A percentile compares a stretch with the other conserved stretches of the same genome.
These are phyloP conservation scores for Diaperis boleti DNA, from an alignment of 2,888 invertebrate genomes.

Conservation along the genomic window DNA sequence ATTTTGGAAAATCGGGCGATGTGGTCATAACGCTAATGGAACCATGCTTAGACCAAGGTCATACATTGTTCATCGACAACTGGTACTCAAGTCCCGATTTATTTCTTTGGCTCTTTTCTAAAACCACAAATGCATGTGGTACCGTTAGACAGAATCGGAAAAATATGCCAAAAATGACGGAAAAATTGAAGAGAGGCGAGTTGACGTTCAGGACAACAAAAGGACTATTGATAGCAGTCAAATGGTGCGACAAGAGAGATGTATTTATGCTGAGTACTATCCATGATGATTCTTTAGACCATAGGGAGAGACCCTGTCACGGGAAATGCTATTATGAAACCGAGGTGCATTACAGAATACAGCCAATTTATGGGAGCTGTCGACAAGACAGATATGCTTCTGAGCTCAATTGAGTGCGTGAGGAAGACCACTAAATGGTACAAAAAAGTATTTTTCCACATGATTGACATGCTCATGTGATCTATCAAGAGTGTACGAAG, in stretches of 20 bases:
- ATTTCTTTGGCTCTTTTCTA: too few species aligned
- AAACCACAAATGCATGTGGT: slow-evolving; percentile 36
- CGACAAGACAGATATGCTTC: slow-evolving; percentile 52
- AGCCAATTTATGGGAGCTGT: slow-evolving; percentile 50
- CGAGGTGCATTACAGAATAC: slow-evolving; percentile 50
- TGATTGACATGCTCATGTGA: slow-evolving; percentile 48
- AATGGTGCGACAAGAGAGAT: slow-evolving; percentile 56
- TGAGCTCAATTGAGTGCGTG: slow-evolving; percentile 44
- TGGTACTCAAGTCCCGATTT: too few species aligned
- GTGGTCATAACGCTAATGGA: too few species aligned
- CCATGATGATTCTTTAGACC: slow-evolving; percentile 42
- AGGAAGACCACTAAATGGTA: slow-evolving; percentile 50
- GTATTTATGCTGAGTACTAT: too few species aligned
- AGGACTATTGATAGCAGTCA: slow-evolving; percentile 50
- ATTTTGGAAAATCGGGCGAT: too few species aligned
- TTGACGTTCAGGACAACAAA: slow-evolving; percentile 12
- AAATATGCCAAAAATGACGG: slow-evolving; percentile 33
- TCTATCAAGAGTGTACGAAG: too few species aligned
- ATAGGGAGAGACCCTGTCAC: slow-evolving; percentile 42
- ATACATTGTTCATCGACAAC: too few species aligned
- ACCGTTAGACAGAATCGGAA: slow-evolving; percentile 34
- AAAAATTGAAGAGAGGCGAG: slow-evolving; percentile 28
- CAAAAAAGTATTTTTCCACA: slow-evolving; percentile 55
- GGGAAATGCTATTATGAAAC: too few species aligned
- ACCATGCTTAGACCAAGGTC: too few species aligned